These are phyloP conservation scores for Hyalella azteca DNA, from an alignment of 2,888 invertebrate genomes.

Conservation along the genomic window DNA sequence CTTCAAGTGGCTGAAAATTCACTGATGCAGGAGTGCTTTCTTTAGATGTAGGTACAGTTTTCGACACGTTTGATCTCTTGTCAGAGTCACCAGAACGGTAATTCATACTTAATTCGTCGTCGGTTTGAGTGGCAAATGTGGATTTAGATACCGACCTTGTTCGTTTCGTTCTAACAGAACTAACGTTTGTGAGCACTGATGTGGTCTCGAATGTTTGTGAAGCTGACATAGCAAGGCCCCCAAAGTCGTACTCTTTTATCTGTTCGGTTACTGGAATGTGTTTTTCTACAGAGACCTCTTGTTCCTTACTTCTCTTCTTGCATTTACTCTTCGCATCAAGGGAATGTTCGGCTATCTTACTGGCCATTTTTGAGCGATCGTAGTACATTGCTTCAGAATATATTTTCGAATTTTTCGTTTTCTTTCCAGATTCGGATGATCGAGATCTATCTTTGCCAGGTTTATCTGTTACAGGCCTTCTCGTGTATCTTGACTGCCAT, in stretches of 20 bases:
- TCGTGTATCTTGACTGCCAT: not conserved
- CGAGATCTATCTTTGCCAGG: not conserved
- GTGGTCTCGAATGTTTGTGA: slow-evolving; percentile 23
- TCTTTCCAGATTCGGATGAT: not conserved
- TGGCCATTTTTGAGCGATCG: not conserved
- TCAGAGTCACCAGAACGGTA: not conserved
- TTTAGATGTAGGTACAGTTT: not conserved
- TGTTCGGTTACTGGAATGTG: slow-evolving; percentile 10
- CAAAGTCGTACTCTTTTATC: slow-evolving; percentile 11
- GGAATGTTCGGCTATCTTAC: not conserved
- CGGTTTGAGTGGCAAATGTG: slow-evolving; percentile 24
- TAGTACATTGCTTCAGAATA: not conserved
- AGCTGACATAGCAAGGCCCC: not conserved
- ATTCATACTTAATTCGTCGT: slow-evolving; percentile 17
- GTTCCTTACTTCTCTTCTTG: not conserved
- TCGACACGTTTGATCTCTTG: not conserved
- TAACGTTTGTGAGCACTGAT: not conserved
- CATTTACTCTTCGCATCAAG: not conserved
- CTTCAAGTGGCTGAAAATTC: not conserved
- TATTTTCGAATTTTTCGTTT: not conserved
- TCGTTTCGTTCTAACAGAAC: not conserved
- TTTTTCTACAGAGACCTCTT: not conserved
- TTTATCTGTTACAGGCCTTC: not conserved
- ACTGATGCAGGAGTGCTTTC: not conserved
- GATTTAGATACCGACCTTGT: not conserved